Base-by-base conservation (phyloP, 2,113 vertebrate species). In the Oreotrochilus melanogaster region DNA sequence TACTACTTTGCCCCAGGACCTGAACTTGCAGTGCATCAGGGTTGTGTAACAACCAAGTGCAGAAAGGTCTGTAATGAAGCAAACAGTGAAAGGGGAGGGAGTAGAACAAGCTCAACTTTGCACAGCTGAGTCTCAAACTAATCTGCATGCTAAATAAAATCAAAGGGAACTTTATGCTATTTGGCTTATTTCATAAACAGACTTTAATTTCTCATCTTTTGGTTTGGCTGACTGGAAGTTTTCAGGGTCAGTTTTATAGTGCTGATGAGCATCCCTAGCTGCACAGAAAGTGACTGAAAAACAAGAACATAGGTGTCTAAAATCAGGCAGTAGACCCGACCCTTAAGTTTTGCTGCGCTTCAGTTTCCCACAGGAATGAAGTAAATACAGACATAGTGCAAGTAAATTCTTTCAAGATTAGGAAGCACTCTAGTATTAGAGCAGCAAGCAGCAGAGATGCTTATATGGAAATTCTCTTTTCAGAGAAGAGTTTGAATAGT, bases 181-280 rank as follows among this genome's bases (percentile, higher is more conserved):
- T 92, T 86, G 90, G 47, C 54, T 25, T 54, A 45, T 84, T 89
- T 88, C 57, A 91, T 80, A 86, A 93, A 86, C 30, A 89, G 43
- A 22, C n/a, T 80, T 60, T 14, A 64, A 65, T 72, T 81, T 93
- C 57, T 87, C 48, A 45, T 74, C 43, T 74, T 62, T 60, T 89
- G 48, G 16, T 60, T 88, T 79, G 66, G 14, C 39, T 64, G 33
- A 54, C 60, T 54, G 37, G 47, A 82, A 16, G 6, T 78, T 95
- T 80, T 45, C 78, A 53, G 48, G 72, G 79, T 54, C 72, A 66
- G 47, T 67, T 73, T 48, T 86, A 78, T 25, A 54, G 58, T 0
- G 3, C 45, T 89, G 78, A 56, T 64, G 75, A 90, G 72, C 62
- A 64, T 10, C 47, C 62, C 50, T 60, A 73, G 56, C 37, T 62